Percentiles rank a stretch among this genome's conserved stretches.
These are phyloP conservation scores for Teleiodes luculella DNA, from an alignment of 2,888 invertebrate species.

Conservation along the genomic window DNA sequence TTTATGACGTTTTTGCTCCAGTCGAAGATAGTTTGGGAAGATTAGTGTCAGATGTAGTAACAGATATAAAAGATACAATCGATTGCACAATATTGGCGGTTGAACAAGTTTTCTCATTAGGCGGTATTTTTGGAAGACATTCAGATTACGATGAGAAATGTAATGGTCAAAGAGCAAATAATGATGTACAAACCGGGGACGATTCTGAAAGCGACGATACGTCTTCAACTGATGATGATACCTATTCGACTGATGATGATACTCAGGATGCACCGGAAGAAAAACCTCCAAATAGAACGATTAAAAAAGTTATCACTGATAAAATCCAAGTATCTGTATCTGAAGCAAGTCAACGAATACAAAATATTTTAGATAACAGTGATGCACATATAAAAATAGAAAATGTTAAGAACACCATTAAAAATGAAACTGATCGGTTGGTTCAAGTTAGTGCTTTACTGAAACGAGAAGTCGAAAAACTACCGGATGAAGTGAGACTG, in stretches of 20 bases:
- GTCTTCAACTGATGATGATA: background rate
- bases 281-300: background rate
- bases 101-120: conserved; percentile 44
- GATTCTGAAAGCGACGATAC: background rate
- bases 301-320: conserved; percentile 11
- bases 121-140: conserved; percentile 29
- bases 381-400: conserved; percentile 29
- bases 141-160: conserved; percentile 34
- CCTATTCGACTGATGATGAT: background rate
- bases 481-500: conserved; percentile 39
- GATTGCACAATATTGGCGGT: conserved; percentile 61
- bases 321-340: conserved; percentile 30
- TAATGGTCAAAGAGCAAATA: conserved; percentile 14
- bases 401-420: conserved; percentile 34
- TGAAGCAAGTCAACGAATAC: conserved; percentile 31
- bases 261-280: background rate
- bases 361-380: conserved; percentile 30
- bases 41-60: conserved; percentile 52
- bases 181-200: conserved; percentile 2
- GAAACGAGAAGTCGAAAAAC: conserved; percentile 43
- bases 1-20: conserved; percentile 47
- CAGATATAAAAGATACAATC: conserved; percentile 56
- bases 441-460: conserved; percentile 42
- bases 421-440: conserved; percentile 43
- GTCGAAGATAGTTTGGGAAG: conserved; percentile 52